Base-by-base conservation (phyloP, 92 coral and sea anemone species). In the Phymanthus crucifer region DNA sequence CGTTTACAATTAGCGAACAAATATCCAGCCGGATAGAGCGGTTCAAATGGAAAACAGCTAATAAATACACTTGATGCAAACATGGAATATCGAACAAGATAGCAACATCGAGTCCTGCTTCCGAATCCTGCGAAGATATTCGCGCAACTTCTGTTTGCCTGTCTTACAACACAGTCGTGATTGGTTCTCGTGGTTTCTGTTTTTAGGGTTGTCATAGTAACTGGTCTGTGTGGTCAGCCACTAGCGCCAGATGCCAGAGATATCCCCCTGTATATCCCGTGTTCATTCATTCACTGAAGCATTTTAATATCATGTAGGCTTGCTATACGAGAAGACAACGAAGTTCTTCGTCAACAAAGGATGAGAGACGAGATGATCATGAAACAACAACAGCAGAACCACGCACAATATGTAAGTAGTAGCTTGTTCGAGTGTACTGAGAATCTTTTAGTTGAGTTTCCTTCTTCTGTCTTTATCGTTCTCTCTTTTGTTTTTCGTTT, bases 331-430 rank as follows among this genome's bases (percentile, higher is more conserved):
- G 83, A 79, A 70, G 94, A 88, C 72, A 87, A 89, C 35, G 89
- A 90, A 37, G 65, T 92, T 10, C 83, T 93, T 43, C 85, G 78
- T 16, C 90, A 90, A 46, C 97, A 92, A 66, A 85, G 83, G 77
- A 87, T 79, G 17, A 83, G 94, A 67, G 97, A 94, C 78, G 88
- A 90, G 57, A 74, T 68, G 65, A 89, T 92, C 54, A 21, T 90
- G 36, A 83, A 86, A 47, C 88, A 90, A 74, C 91, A 89, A 37
- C 92, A 87, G 32, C 94, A 92, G 76, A 80, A 73, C 2, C 87
- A 88, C 21, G 73, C 80, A 7, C 94, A 90, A 74, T 84, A 84
- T 57, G 97, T 92, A 90, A 85, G 93, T 83, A 72, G 54, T 40
- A 71, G 32, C 26, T 52, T 16, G 38, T 13, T 3, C 32, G 16